Conservation (phyloP, 2,888 invertebrate genomes). For the Junonia oenone region DNA sequence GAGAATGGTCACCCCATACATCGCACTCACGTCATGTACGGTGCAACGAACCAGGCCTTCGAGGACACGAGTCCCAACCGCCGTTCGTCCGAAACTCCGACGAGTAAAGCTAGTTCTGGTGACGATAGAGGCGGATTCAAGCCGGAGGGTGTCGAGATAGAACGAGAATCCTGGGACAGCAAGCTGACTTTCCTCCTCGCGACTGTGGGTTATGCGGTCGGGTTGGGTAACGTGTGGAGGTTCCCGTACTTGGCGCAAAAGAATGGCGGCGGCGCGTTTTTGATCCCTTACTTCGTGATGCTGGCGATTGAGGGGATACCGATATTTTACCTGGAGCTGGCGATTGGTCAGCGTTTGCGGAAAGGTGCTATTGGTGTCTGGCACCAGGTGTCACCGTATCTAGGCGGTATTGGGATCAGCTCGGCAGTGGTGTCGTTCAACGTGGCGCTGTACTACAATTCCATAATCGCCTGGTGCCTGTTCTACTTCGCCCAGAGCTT, state of each 20-base stretch:
- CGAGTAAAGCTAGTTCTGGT: constrained; percentile 82
- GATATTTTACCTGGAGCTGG: constrained; percentile 96
- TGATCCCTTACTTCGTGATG: constrained; percentile 98
- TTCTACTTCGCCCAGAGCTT: constrained; percentile 97
- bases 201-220: constrained; percentile 96
- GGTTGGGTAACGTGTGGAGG: constrained; percentile 96
- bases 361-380: constrained; percentile 97
- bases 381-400: constrained; percentile 94
- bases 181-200: constrained; percentile 94
- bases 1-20: constrained; percentile 82
- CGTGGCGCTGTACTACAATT: constrained; percentile 97
- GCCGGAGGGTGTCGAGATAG: constrained; percentile 85
- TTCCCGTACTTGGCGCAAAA: constrained; percentile 97
- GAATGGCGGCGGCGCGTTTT: constrained; percentile 97
- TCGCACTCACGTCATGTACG: constrained; percentile 83
- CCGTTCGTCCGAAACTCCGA: constrained; percentile 62
- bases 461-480: constrained; percentile 98
- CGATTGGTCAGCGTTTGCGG: constrained; percentile 94
- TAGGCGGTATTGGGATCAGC: constrained; percentile 94
- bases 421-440: constrained; percentile 97
- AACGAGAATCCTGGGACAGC: constrained; percentile 95
- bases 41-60: constrained; percentile 92
- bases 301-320: constrained; percentile 96
- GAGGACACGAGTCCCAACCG: constrained; percentile 72
- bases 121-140: constrained; percentile 83